Base-by-base conservation (phyloP, 1,140 invertebrate genomes). In the Lysiphlebus fabarum region DNA sequence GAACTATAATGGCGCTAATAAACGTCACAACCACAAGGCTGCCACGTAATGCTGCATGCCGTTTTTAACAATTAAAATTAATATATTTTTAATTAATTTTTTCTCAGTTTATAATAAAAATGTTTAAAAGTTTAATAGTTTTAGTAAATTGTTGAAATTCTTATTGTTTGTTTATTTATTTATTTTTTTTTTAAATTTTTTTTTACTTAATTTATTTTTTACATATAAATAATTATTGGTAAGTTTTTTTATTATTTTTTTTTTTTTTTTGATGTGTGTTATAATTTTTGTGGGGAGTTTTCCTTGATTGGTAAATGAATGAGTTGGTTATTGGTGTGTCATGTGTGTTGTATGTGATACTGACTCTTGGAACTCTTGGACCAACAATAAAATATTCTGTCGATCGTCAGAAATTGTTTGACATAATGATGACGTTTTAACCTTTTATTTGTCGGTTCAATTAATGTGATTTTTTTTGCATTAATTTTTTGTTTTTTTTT, bases 11-110 rank as follows among this genome's bases (percentile, higher is more conserved):
- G 17, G 17, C 17, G 17, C 17, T 26, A 26, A 26, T 26, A 26
- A 26, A 26, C 17, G 17, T 26, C 17, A 26, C 17, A 26, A 26
- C 17, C 17, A 26, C 17, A 26, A 26, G 17, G 17, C 70, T 76
- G 74, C 74, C 74, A 76, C 74, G 75, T 77, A 77, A 77, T 76
- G 75, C 75, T 73, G 70, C 71, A 67, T 76, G 67, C 65, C 65
- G 69, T 72, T 68, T 67, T 65, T 63, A 61, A 71, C 17, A 26
- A 26, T 1, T 65, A 62, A 67, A 70, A 68, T 59, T 58, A 58
- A 48, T 57, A 65, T 67, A 68, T 65, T 73, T 68, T 60, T 61
- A 50, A 60, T 49, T 36, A 47, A 61, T 68, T 68, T 64, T 56
- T 17, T 50, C n/a, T n/a, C 34, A 26, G 55, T 56, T 37, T 17